A percentile compares a stretch with the other conserved stretches of the same genome.
phyloP scores from a whole-genome alignment of 1,140 invertebrate genomes.

The Drosophila prosaltans region DNA sequence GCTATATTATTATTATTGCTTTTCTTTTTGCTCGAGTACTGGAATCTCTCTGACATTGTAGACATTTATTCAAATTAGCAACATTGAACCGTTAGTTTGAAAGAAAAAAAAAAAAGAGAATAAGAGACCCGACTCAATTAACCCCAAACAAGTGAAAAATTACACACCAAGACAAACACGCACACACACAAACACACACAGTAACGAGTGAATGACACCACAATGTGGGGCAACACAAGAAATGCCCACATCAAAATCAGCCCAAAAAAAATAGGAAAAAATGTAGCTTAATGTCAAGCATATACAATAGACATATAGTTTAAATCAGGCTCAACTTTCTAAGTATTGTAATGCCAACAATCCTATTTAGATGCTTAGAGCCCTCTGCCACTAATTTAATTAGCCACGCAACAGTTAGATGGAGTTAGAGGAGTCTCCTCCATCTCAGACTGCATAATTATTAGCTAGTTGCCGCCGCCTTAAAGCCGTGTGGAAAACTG shows the following conservation, averaged over 20 bases:
- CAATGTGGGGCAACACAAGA: conserved; percentile 45
- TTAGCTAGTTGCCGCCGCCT: conserved; percentile 38
- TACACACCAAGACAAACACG: conserved; percentile 20
- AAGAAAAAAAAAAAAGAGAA: conserved; percentile 25
- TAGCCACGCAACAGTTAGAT: conserved; percentile 63
- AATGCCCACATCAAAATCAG: conserved; percentile 44
- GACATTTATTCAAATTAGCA: conserved; percentile 70
- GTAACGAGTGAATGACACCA: conserved; percentile 29
- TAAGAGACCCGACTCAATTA: conserved; percentile 65
- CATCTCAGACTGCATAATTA: conserved; percentile 36
- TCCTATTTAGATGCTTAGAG: conserved; percentile 19
- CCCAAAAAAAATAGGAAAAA: conserved; percentile 27
- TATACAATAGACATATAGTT: background rate
- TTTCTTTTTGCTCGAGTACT: conserved; percentile 15
- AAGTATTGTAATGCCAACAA: conserved; percentile 42
- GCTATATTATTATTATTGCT: conserved; percentile 24
- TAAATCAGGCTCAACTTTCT: conserved; percentile 53
- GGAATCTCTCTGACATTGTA: conserved; percentile 20
- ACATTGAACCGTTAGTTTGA: conserved; percentile 10
- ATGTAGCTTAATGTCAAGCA: background rate
- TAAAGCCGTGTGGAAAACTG: conserved; percentile 52
- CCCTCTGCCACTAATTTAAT: conserved; percentile 68
- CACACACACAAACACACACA: too few relatives aligned
- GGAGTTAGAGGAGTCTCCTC: conserved; percentile 1
- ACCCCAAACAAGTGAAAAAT: conserved; percentile 72